These are phyloP conservation scores for Oncopodura yosiiana DNA, from an alignment of 1,140 invertebrate species.

Conservation along the genomic window DNA sequence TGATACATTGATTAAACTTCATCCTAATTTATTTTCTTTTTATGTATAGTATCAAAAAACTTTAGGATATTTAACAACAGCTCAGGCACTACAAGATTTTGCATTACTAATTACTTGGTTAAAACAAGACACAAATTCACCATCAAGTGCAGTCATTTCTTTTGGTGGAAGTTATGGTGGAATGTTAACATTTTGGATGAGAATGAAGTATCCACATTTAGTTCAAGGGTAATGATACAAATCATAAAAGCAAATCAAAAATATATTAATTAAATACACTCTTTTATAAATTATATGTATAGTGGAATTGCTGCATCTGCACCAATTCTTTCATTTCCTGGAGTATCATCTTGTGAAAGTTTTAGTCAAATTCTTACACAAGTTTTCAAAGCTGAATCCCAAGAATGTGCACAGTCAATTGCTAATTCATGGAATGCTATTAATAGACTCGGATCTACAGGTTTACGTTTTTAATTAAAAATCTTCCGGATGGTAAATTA, in stretches of 20 bases:
- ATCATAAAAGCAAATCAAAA: background rate
- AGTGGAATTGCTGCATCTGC: constrained; percentile 90
- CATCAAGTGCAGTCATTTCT: constrained; percentile 63
- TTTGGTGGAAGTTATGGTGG: constrained; percentile 93
- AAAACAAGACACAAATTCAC: constrained; percentile 38
- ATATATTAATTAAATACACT: background rate
- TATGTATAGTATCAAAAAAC: constrained; percentile 51
- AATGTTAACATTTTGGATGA: constrained; percentile 89
- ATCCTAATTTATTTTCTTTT: background rate
- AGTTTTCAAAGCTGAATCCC: constrained; percentile 53
- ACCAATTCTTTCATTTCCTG: constrained; percentile 79
- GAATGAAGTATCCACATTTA: constrained; percentile 88
- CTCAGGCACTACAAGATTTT: constrained; percentile 90
- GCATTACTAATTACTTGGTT: constrained; percentile 65
- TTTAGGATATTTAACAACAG: constrained; percentile 74
- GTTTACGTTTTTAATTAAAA: constrained; percentile 38
- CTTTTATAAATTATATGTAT: no score
- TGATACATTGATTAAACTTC: background rate
- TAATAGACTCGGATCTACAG: constrained; percentile 46
- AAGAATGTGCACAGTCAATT: constrained; percentile 61
- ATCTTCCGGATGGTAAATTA: constrained; percentile 27
- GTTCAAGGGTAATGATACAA: constrained; percentile 51
- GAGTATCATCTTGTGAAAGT: constrained; percentile 64
- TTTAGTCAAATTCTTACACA: constrained; percentile 69
- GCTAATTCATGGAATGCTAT: constrained; percentile 65